Base-by-base conservation (phyloP, 2,113 vertebrate genomes). In the Oryzias curvinotus region DNA sequence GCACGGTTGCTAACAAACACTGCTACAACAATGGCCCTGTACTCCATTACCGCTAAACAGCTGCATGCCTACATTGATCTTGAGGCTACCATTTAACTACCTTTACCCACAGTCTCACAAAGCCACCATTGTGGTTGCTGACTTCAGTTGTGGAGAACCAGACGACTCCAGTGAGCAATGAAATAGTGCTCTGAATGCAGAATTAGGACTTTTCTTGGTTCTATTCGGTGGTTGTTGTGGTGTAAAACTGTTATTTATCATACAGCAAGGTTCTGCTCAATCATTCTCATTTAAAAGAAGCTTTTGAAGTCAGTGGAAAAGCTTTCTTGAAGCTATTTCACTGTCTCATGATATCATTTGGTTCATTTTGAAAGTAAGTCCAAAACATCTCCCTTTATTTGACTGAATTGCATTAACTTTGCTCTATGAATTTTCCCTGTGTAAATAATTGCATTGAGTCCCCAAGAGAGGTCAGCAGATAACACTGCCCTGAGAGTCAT, bases 381-480 rank as follows among this genome's bases (percentile, higher is more conserved):
- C 1, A 5, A 48, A 48, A 42, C 57, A 68, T 77, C 46, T 66
- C 76, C 47, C 62, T 72, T 83, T 73, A 82, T 65, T 52, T 28
- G 53, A 67, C 55, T 54, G 73, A 75, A 84, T 68, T 61, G 23
- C 68, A 78, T 87, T 82, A 80, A 69, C 67, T 70, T 59, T 54
- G 68, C 65, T 78, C 67, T 67, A 66, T 82, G 68, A 78, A 71
- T 86, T 84, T 83, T 66, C 67, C 70, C 73, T 47, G 63, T 52
- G 67, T 85, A 85, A 87, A 90, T 85, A 88, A 81, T 89, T 86
- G 57, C 69, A 26, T 68, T 23, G 61, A 57, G 67, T 66, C 82
- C 80, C 82, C 84, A 68, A 30, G 80, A 86, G 85, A 81, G 70
- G 85, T 84, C 77, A 75, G 87, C 77, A 74, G 72, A 81, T 82